These are phyloP conservation scores for Patella depressa DNA, from an alignment of 2,888 invertebrate species.

Conservation along the genomic window DNA sequence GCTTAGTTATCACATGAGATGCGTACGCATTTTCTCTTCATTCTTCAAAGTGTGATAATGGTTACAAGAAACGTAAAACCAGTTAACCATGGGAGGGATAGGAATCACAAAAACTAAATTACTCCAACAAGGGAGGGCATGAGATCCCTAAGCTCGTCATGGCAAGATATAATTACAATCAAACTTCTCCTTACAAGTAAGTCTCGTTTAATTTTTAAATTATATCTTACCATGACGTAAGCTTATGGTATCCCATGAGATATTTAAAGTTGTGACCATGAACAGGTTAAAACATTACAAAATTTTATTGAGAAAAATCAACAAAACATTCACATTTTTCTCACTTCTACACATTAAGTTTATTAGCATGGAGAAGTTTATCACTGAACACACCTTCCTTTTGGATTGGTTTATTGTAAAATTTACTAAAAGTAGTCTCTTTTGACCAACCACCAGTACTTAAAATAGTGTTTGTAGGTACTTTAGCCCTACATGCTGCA, in stretches of 20 bases:
- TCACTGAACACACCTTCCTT: not conserved
- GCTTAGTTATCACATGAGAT: not conserved
- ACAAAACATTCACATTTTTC: not conserved
- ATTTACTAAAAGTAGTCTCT: not conserved
- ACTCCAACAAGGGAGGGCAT: too few relatives aligned
- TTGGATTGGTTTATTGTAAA: not conserved
- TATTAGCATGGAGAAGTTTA: not conserved
- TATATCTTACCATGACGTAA: not conserved
- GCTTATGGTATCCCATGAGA: not conserved
- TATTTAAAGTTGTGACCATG: constrained; percentile 1
- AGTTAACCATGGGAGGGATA: too few relatives aligned
- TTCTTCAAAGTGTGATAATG: not conserved
- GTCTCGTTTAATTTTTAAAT: constrained; percentile 9
- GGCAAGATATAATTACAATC: too few relatives aligned
- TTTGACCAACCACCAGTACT: not conserved
- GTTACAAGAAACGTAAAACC: not conserved
- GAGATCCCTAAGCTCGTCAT: too few relatives aligned
- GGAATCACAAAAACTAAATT: too few relatives aligned
- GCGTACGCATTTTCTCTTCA: not conserved
- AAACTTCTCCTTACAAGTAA: not conserved
- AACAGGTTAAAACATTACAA: not conserved
- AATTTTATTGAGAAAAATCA: not conserved
- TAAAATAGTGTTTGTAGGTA: not conserved
- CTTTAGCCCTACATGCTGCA: not conserved
- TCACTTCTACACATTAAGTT: not conserved